Base-by-base conservation (phyloP, 1,140 invertebrate genomes). In the Heliconius melpomene region DNA sequence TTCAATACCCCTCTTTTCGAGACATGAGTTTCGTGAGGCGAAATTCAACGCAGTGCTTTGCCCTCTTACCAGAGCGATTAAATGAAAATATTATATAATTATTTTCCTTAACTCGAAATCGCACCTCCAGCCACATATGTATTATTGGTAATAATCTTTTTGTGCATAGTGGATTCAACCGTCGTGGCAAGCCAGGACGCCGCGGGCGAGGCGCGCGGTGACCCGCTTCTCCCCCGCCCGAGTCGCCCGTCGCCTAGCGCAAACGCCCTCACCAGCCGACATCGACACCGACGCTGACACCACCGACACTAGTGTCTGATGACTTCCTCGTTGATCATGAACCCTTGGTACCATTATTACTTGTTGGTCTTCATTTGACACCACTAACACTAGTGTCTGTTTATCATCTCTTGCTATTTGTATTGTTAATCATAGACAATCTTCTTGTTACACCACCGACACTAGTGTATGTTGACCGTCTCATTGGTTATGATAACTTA, bases 151-250 rank as follows among this genome's bases (percentile, higher is more conserved):
- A 46, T 46, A 46, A 16, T 16, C 3, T 46, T 46, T 46, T 16
- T 46, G 16, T 5, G 16, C 16, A 74, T 74, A 94, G 94, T 74
- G 94, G 94, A 32, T 94, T 94, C 88, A 94, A 94, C 86, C 93
- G 94, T 0, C 91, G 91, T 79, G 90, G 88, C 80, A 91, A 91
- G 85, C 90, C 93, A 40, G 90, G 92, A 0, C 85, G 91, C 23
- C 90, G 91, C 18, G 88, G 88, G 18, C 90, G 90, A 78, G 89
- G 81, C 78, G 79, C 89, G 88, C 90, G 91, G 90, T 91, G 91
- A 91, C 91, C 83, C 85, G 86, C 73, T 73, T 81, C 66, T 79
- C 74, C 75, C 77, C 79, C 80, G 54, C 82, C 76, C 70, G 52
- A 77, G 73, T 85, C 79, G 73, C 76, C 72, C 82, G 38, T 72